Evolutionary conservation across 2,797 vertebrate genomes (phyloP), one percentile per base, ranked within the genome.

Genomic region (Tenualosa ilisha): DNA sequence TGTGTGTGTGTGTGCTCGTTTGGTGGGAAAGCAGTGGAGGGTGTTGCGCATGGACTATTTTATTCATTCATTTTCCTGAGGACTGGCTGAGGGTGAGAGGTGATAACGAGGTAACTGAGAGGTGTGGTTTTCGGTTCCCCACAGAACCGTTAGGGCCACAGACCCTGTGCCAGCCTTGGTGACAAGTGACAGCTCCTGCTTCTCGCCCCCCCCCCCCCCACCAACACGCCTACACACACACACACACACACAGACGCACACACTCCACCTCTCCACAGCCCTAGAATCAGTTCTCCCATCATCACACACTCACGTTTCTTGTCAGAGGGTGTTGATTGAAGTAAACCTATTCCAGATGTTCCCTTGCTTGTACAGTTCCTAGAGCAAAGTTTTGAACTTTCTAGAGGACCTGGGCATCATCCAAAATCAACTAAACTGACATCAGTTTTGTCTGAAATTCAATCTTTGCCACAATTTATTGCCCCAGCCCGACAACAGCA

Each of bases 81-180:
- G 72, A 40, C 31, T 40, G 50, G 65, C 26, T 72, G 72, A 26
- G 17, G 15, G 43, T 43, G 75, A 75, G 68, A 53, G 72, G 82
- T 37, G 86, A 87, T 85, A 85, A 85, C 56, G 54, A 84, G 84
- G 82, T 87, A 63, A 81, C 82, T 82, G 68, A 51, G 49, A 87
- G 82, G 82, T 83, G 65, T 46, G 82, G 49, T 59, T 75, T 31
- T 40, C 68, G 12, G 68, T 40, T 75, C 31, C 68, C 6, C 8
- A 20, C 40, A 22, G 17, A 79, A 46, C 0, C 72, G 40, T 1
- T 7, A 6, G 72, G 17, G 26, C 72, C 72, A 46, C 40, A 46
- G 40, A 31, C 65, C 26, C 12, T 3, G 61, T 26, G 61, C 24
- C 22, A 72, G 12, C 37, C 40, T 40, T 43, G 7, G 37, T 43